These are phyloP conservation scores for Rhabdomys pumilio DNA, from an alignment of 2,797 vertebrate genomes.

Conservation along the genomic window DNA sequence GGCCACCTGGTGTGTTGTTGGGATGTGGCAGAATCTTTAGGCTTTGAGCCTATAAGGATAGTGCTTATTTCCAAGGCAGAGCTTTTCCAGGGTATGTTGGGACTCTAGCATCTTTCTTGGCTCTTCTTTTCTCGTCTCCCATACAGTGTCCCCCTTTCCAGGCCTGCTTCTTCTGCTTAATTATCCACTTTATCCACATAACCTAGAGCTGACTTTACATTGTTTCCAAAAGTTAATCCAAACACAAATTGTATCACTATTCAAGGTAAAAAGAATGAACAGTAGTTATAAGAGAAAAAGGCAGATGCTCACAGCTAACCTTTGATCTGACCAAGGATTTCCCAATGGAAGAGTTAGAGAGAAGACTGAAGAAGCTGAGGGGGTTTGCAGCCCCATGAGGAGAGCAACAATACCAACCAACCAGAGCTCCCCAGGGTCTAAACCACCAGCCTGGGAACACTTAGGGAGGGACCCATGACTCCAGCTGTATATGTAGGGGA, in stretches of 20 bases:
- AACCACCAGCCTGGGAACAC: too few relatives aligned
- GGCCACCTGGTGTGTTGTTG: neutral
- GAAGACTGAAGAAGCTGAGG: too few relatives aligned
- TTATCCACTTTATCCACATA: neutral
- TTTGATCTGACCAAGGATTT: too few relatives aligned
- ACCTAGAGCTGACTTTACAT: neutral
- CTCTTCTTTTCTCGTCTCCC: neutral
- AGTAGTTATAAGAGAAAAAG: neutral
- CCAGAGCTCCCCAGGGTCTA: too few relatives aligned
- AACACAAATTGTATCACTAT: conserved; percentile 16
- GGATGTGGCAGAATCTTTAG: neutral
- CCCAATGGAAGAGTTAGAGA: too few relatives aligned
- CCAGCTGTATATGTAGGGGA: too few relatives aligned
- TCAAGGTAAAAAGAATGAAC: neutral
- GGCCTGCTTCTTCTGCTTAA: too few relatives aligned
- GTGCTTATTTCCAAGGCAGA: neutral
- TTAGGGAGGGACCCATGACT: too few relatives aligned
- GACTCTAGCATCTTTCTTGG: neutral
- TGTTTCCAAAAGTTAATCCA: conserved; percentile 41
- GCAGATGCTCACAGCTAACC: too few relatives aligned
- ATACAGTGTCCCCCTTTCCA: neutral
- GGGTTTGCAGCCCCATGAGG: too few relatives aligned
- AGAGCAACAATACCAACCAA: too few relatives aligned
- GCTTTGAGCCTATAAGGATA: too few relatives aligned
- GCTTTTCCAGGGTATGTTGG: neutral